A percentile compares a stretch with the other conserved stretches of the same genome.
Evolutionary conservation across 2,113 vertebrate species (phyloP).

Genomic region (Hyperoodon ampullatus): DNA sequence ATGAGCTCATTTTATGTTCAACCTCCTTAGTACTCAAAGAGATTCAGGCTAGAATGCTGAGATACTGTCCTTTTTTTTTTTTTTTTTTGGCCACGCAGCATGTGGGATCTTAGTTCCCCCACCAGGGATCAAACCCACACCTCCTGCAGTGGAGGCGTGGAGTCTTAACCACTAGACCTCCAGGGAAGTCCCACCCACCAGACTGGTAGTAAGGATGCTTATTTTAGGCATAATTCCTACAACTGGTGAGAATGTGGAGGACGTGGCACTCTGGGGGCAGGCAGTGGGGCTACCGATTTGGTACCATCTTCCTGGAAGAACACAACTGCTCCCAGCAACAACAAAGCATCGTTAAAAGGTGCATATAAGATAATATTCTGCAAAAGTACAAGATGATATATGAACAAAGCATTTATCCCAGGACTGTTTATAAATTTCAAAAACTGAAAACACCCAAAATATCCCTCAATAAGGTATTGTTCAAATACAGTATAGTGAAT

Average conservation of each 20-base stretch:
- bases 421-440: neutral
- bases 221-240: neutral
- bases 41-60: neutral
- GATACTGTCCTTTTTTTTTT: neutral
- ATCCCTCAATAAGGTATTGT: neutral
- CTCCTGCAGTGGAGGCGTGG: neutral
- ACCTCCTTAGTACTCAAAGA: neutral
- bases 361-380: neutral
- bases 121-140: neutral
- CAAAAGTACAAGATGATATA: neutral
- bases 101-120: neutral
- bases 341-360: neutral
- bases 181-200: no score
- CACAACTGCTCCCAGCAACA: neutral
- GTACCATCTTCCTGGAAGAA: neutral
- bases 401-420: neutral
- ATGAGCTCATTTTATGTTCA: neutral
- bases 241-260: neutral
- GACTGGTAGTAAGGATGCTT: neutral
- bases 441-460: conserved; percentile 6
- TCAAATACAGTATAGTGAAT: neutral
- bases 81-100: neutral
- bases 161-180: neutral
- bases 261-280: neutral
- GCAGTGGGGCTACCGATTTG: neutral